A percentile compares a stretch with the other conserved stretches of the same genome.
These are phyloP conservation scores for Dione vanillae DNA, from an alignment of 2,888 invertebrate genomes.

Conservation along the genomic window DNA sequence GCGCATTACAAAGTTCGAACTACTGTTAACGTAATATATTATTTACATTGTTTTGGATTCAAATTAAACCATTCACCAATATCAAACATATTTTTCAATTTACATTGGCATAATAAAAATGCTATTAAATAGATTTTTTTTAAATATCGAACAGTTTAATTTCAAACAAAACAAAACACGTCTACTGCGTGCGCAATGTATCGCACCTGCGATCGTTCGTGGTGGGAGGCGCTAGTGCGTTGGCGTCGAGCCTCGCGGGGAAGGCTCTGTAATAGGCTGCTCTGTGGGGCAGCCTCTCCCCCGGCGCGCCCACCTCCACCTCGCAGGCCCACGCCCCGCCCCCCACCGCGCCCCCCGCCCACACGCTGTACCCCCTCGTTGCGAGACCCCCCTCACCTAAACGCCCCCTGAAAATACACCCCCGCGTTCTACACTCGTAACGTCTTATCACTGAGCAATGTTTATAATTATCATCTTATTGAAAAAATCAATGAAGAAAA, in stretches of 20 bases:
- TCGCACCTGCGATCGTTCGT: slow-evolving; percentile 74
- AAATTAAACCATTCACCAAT: neutral
- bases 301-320: slow-evolving; percentile 92
- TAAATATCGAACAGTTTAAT: neutral
- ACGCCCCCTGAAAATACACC: slow-evolving; percentile 70
- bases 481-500: no score
- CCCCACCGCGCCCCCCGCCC: slow-evolving; percentile 65
- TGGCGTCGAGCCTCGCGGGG: slow-evolving; percentile 92
- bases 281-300: slow-evolving; percentile 89
- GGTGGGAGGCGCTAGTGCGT: slow-evolving; percentile 73
- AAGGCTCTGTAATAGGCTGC: slow-evolving; percentile 91
- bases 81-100: neutral
- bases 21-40: slow-evolving; percentile 4
- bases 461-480: no score
- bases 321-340: slow-evolving; percentile 85
- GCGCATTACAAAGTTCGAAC: neutral
- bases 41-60: slow-evolving; percentile 14
- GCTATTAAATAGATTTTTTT: neutral
- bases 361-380: slow-evolving; percentile 76
- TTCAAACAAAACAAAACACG: neutral
- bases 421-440: slow-evolving; percentile 30
- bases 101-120: neutral
- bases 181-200: slow-evolving; percentile 32
- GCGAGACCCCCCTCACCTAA: slow-evolving; percentile 73
- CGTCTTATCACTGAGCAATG: neutral